Evolutionary conservation across 2,888 invertebrate species (phyloP), one percentile per base, ranked within the genome.

Genomic region (Exephanes ischioxanthus): DNA sequence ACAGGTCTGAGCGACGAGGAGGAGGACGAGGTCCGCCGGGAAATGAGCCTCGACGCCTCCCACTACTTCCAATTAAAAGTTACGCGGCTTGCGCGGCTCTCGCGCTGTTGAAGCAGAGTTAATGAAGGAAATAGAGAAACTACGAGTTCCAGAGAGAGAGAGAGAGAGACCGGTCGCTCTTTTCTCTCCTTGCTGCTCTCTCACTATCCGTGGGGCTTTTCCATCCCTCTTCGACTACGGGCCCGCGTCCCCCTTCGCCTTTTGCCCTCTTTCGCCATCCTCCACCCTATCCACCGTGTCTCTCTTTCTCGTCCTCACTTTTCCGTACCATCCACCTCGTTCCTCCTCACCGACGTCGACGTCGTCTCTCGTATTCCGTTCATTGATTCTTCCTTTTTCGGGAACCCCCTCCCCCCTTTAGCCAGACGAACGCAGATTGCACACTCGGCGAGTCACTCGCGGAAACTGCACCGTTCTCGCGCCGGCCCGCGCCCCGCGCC

Each of bases 41-140:
- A 93, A 93, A 93, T 93, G 93, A 93, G 92, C 90, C 91, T 90
- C 90, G 90, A 90, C 91, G 90, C 91, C 91, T 86, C 91, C 91
- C 91, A 91, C 92, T 92, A 92, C 92, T 93, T 92, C 92, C 93
- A 93, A 94, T 94, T 94, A 94, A 93, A 94, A 94, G 92, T 93
- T 93, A 91, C 91, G 90, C 91, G 86, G 83, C 86, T 83, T 83
- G 76, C 83, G 83, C 77, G 48, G 71, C 61, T 61, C 73, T 67
- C 77, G 58, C 89, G 87, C 90, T 90, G 91, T 92, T 91, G 91
- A 92, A 92, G 89, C 91, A 91, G 91, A 92, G 91, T 92, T 93
- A 92, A 93, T 92, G 93, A 93, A 93, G 92, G 93, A 93, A 93
- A 93, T 92, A 92, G 91, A 91, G 91, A 91, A 93, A 93, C 91